Evolutionary conservation across 2,797 vertebrate genomes (phyloP).

Genomic region (Chaetodon trifasciatus): DNA sequence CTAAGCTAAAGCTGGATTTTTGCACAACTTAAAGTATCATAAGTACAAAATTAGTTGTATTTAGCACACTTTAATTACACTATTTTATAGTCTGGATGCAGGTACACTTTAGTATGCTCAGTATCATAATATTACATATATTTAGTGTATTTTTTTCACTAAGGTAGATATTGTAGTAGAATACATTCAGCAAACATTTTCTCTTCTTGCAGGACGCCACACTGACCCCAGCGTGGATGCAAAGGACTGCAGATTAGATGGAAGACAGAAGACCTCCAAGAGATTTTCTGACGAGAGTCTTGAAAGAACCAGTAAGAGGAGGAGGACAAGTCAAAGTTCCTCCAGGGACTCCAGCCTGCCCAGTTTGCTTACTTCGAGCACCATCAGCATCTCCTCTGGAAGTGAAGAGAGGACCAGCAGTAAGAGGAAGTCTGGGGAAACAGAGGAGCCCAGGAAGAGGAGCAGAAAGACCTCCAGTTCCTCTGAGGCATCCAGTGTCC

Average conservation of each 20-base stretch:
- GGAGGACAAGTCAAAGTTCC: no score
- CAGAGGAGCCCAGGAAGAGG: background rate
- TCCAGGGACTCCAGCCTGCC: no score
- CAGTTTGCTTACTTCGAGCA: no score
- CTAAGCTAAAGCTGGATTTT: no score
- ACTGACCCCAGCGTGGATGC: background rate
- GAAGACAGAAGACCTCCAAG: background rate
- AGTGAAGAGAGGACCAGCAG: background rate
- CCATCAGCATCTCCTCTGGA: no score
- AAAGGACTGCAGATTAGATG: background rate
- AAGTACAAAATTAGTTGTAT: no score
- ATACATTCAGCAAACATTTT: background rate
- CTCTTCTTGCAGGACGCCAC: background rate
- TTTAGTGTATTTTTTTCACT: no score
- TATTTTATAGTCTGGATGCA: no score
- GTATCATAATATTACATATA: no score
- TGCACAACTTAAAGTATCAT: no score
- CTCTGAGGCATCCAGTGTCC: background rate
- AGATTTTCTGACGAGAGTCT: background rate
- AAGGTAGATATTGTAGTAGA: background rate
- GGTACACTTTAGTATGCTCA: no score
- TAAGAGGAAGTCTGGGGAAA: background rate
- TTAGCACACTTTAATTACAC: no score
- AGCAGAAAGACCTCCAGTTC: background rate
- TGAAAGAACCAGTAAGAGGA: background rate